phyloP scores from a whole-genome alignment of 2,888 invertebrate genomes.

The Nemoura dubitans region DNA sequence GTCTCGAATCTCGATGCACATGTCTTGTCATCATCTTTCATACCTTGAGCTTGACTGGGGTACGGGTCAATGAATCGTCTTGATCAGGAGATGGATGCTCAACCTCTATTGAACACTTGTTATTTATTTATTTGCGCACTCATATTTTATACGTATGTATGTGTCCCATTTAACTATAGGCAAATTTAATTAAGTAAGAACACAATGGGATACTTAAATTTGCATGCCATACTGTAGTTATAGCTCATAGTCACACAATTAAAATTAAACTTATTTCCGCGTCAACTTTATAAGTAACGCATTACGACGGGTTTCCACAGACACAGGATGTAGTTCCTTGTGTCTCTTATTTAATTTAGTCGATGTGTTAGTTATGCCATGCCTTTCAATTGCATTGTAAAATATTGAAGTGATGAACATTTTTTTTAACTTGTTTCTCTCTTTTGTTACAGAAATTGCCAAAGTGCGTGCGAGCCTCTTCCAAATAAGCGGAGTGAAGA shows the following conservation, averaged over 20 bases:
- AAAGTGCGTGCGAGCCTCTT: constrained; percentile 97
- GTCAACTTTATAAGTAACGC: background rate
- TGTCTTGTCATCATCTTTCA: background rate
- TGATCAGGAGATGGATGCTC: background rate
- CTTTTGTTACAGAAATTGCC: constrained; percentile 89
- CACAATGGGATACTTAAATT: background rate
- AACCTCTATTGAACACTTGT: background rate
- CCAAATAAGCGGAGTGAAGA: constrained; percentile 97
- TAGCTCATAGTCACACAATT: background rate
- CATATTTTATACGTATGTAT: background rate
- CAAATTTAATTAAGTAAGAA: background rate
- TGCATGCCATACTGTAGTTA: background rate
- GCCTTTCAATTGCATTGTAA: background rate
- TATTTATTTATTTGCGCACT: background rate
- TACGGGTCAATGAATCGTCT: background rate
- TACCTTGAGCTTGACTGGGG: background rate
- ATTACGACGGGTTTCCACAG: background rate
- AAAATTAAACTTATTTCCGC: background rate
- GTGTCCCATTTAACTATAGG: background rate
- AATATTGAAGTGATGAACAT: no score
- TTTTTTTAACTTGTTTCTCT: constrained; percentile 48
- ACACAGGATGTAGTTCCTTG: background rate
- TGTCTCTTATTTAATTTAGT: no score
- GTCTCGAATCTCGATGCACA: no score
- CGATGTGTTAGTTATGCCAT: background rate